A percentile compares a stretch with the other conserved stretches of the same genome.
These are phyloP conservation scores for Danio albolineatus DNA, from an alignment of 2,797 vertebrate genomes.

Conservation along the genomic window DNA sequence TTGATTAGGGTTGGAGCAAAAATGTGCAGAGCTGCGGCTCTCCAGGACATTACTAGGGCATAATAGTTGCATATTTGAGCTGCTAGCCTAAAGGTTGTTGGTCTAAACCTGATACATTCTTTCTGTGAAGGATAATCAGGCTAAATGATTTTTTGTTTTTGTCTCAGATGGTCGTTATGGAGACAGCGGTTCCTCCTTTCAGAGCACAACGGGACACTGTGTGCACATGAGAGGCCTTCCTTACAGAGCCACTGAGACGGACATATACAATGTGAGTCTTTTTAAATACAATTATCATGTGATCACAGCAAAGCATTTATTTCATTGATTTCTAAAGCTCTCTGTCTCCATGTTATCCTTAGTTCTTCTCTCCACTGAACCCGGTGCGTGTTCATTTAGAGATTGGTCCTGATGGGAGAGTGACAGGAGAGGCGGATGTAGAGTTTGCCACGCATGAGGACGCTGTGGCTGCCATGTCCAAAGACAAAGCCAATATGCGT, in stretches of 20 bases:
- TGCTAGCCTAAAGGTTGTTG: background rate
- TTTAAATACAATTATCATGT: no score
- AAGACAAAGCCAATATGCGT: constrained; percentile 99
- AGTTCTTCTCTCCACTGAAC: constrained; percentile 99
- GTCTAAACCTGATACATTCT: background rate
- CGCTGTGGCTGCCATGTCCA: constrained; percentile 98
- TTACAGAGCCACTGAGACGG: constrained; percentile 95
- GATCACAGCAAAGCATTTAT: background rate
- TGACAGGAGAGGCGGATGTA: constrained; percentile 96
- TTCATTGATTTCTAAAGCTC: background rate
- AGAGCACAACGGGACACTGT: constrained; percentile 98
- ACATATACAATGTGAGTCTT: constrained; percentile 94
- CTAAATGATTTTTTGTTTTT: constrained; percentile 63
- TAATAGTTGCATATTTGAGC: background rate
- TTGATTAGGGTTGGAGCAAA: no score
- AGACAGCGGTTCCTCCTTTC: constrained; percentile 91
- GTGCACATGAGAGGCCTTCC: constrained; percentile 99
- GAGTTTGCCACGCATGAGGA: constrained; percentile 99
- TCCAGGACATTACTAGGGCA: no score
- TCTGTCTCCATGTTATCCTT: constrained; percentile 8
- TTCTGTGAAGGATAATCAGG: background rate
- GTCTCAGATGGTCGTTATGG: constrained; percentile 89
- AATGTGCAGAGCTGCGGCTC: no score
- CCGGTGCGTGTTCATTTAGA: constrained; percentile 98
- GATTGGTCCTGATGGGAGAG: constrained; percentile 94